These are phyloP conservation scores for Dendrocincla fuliginosa DNA, from an alignment of 2,797 vertebrate species.

Conservation along the genomic window DNA sequence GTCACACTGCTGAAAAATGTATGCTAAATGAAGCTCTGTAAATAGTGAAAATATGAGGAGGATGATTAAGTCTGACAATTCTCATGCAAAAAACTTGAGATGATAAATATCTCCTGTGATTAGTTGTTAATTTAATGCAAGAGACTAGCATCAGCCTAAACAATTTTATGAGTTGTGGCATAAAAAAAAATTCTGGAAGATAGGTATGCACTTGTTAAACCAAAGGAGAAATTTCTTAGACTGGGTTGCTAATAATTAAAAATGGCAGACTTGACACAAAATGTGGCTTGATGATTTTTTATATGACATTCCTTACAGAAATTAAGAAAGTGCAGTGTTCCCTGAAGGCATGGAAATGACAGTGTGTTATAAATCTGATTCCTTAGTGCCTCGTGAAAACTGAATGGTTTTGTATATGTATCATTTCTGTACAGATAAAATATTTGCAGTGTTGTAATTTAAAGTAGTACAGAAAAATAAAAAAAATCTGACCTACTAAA, in stretches of 20 bases:
- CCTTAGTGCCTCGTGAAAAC: neutral
- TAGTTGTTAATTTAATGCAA: constrained; percentile 87
- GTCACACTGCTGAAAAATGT: constrained; percentile 76
- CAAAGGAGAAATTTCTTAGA: constrained; percentile 69
- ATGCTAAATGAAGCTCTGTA: constrained; percentile 77
- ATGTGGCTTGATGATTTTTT: constrained; percentile 49
- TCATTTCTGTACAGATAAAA: neutral
- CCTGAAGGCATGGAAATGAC: constrained; percentile 26
- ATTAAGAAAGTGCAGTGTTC: constrained; percentile 48
- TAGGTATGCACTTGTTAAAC: constrained; percentile 66
- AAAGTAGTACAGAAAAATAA: neutral
- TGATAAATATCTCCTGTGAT: constrained; percentile 86
- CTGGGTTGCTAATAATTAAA: constrained; percentile 73
- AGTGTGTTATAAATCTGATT: constrained; percentile 12
- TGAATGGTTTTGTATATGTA: neutral
- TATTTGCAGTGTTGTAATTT: constrained; percentile 15
- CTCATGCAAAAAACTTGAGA: constrained; percentile 79
- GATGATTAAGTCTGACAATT: constrained; percentile 89
- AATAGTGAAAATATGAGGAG: constrained; percentile 79
- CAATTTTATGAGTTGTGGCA: constrained; percentile 82
- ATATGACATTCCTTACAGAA: constrained; percentile 57
- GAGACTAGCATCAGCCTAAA: constrained; percentile 79
- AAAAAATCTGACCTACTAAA: neutral
- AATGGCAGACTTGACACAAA: constrained; percentile 67
- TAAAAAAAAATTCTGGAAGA: constrained; percentile 65